These are phyloP conservation scores for Elaphurus davidianus DNA, from an alignment of 2,113 vertebrate species.

Conservation along the genomic window DNA sequence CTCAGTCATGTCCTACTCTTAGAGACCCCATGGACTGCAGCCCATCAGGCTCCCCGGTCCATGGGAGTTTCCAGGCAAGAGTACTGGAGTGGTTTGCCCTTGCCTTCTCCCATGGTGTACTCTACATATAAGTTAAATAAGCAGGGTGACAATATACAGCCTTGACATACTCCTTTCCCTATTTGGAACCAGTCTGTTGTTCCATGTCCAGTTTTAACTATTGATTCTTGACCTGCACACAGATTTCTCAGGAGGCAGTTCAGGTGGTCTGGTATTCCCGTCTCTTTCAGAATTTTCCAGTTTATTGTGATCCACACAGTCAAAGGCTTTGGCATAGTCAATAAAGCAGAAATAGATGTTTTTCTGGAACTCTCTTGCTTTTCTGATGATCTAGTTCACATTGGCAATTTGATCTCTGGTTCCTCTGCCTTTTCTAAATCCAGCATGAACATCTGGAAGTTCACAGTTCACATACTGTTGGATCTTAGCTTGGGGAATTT, in stretches of 20 bases:
- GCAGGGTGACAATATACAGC: not conserved
- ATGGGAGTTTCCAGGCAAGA: no score
- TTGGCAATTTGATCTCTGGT: no score
- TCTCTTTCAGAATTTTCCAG: not conserved
- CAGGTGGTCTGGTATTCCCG: not conserved
- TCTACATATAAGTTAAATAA: not conserved
- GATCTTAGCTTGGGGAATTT: no score
- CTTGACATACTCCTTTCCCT: not conserved
- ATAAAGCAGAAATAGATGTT: not conserved
- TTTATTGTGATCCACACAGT: not conserved
- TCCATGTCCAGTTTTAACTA: not conserved
- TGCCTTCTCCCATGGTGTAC: no score
- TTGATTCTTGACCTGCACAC: not conserved
- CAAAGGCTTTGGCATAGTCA: not conserved
- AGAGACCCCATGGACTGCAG: no score
- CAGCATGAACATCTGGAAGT: no score
- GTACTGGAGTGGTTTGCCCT: no score
- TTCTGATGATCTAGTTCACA: fast-evolving
- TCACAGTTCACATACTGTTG: no score
- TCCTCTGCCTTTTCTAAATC: no score
- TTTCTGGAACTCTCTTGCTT: not conserved
- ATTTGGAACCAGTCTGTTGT: not conserved
- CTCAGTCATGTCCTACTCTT: no score
- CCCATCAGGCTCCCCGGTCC: no score
- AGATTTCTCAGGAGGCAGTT: not conserved